phyloP scores from a whole-genome alignment of 2,797 vertebrate species.

The Urocyon cinereoargenteus region DNA sequence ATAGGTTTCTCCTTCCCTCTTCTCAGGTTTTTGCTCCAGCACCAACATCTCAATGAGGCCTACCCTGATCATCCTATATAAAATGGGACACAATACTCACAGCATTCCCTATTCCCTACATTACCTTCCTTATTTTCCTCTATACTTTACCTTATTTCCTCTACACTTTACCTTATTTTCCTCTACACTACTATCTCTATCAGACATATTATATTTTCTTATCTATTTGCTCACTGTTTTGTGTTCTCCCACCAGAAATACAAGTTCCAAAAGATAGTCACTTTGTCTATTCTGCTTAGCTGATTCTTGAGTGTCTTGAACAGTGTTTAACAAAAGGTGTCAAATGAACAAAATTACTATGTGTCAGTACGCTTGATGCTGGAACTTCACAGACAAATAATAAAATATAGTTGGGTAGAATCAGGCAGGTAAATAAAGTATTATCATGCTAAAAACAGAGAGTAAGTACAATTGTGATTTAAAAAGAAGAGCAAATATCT shows the following conservation, averaged over 20 bases:
- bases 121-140: not conserved
- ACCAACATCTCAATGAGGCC: not conserved
- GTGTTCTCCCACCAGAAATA: not conserved
- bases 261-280: not conserved
- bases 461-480: slow-evolving; percentile 26
- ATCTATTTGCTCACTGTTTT: slow-evolving; percentile 37
- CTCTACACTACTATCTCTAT: not conserved
- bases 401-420: slow-evolving; percentile 40
- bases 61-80: not conserved
- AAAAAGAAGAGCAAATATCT: slow-evolving; percentile 45
- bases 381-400: slow-evolving; percentile 32
- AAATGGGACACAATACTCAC: slow-evolving; percentile 5
- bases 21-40: slow-evolving; percentile 12
- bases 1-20: not conserved
- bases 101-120: not conserved
- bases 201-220: slow-evolving; percentile 9
- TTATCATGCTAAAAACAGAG: slow-evolving; percentile 46
- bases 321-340: slow-evolving; percentile 39
- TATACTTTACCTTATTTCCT: not conserved
- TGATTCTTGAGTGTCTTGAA: slow-evolving; percentile 12
- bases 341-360: slow-evolving; percentile 32
- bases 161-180: slow-evolving; percentile 8
- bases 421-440: slow-evolving; percentile 14
- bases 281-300: slow-evolving; percentile 23
- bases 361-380: not conserved